phyloP scores from a whole-genome alignment of 1,140 invertebrate genomes.

The Psilanteris sp. region DNA sequence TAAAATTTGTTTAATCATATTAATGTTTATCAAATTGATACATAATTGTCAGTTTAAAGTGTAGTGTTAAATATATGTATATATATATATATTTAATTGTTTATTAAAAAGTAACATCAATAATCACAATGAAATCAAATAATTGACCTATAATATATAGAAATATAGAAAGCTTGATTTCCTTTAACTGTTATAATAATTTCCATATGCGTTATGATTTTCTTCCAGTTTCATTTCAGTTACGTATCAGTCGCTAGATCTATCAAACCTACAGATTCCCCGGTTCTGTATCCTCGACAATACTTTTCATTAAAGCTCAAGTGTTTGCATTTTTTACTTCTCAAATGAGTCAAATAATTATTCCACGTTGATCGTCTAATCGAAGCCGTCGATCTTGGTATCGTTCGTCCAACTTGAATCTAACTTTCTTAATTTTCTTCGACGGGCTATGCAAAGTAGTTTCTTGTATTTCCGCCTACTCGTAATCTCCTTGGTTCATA shows the following conservation, averaged over 20 bases:
- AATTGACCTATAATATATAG: no score
- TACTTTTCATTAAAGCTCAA: conserved; percentile 13
- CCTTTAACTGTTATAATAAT: no score
- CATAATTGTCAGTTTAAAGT: no score
- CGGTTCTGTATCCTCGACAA: background rate
- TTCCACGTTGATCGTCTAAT: conserved; percentile 35
- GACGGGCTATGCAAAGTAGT: conserved; percentile 26
- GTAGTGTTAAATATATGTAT: no score
- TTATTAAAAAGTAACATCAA: no score
- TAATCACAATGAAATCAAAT: no score
- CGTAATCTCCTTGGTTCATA: conserved; percentile 1
- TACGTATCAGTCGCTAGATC: no score
- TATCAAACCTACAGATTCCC: background rate
- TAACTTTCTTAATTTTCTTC: conserved; percentile 56
- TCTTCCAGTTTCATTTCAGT: no score
- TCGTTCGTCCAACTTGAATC: conserved; percentile 21
- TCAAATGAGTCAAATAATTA: conserved; percentile 16
- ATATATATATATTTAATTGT: no score
- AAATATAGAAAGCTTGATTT: no score
- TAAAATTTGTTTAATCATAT: conserved; percentile 24
- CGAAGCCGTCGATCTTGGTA: conserved; percentile 34
- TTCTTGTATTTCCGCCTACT: conserved; percentile 18
- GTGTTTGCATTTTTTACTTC: conserved; percentile 21
- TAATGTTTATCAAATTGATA: no score
- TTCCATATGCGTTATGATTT: no score